Conservation (phyloP, 2,113 vertebrate genomes). For the Nycticebus coucang region DNA sequence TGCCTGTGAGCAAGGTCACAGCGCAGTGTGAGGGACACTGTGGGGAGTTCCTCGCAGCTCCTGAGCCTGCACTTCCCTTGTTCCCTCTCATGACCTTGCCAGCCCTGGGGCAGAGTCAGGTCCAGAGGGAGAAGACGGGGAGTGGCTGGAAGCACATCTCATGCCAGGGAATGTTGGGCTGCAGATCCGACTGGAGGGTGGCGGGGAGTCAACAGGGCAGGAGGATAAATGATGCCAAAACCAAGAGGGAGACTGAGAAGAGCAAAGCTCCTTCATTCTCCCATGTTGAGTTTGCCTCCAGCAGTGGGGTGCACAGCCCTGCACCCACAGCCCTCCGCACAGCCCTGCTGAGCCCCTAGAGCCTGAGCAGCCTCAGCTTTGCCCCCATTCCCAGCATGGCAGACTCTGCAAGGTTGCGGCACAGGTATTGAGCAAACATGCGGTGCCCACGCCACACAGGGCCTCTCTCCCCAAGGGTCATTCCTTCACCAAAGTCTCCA, state of each 20-base stretch:
- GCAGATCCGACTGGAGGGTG: not conserved
- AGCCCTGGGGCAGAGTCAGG: too few relatives aligned
- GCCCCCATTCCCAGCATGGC: too few relatives aligned
- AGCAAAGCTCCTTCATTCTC: not conserved
- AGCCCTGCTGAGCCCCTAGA: rapidly evolving
- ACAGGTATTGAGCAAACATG: rapidly evolving
- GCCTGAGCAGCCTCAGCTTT: too few relatives aligned
- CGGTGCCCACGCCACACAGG: rapidly evolving
- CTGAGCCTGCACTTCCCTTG: too few relatives aligned
- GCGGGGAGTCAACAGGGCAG: rapidly evolving
- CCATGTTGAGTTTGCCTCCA: not conserved
- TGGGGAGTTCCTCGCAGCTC: not conserved
- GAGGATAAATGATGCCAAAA: rapidly evolving
- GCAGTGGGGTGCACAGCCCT: not conserved
- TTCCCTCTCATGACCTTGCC: too few relatives aligned
- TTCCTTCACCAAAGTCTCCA: not conserved
- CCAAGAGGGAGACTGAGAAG: rapidly evolving
- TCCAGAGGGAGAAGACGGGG: too few relatives aligned
- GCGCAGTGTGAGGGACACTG: rapidly evolving
- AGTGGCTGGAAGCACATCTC: too few relatives aligned
- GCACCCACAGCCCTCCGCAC: not conserved
- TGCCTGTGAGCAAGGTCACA: rapidly evolving
- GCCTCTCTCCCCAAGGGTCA: not conserved
- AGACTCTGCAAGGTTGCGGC: too few relatives aligned
- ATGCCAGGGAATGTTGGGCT: too few relatives aligned